A percentile compares a stretch with the other conserved stretches of the same genome.
Evolutionary conservation across 2,888 invertebrate species (phyloP).

Genomic region (Agrilus cyanescens): DNA sequence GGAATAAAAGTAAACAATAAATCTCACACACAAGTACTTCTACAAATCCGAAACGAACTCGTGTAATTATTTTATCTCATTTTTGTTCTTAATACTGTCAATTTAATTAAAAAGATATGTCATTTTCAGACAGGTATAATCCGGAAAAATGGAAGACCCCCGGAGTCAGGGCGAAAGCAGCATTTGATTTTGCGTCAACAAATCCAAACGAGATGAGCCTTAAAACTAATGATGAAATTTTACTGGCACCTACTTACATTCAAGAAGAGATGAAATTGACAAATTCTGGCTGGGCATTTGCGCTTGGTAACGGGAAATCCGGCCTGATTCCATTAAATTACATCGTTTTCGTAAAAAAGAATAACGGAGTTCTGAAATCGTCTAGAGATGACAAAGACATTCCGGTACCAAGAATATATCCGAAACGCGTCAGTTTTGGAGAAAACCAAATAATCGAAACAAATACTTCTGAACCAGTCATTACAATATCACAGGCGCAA

Average conservation of each 20-base stretch:
- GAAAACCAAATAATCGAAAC: conserved; percentile 33
- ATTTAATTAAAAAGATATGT: too few species aligned
- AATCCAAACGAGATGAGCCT: conserved; percentile 68
- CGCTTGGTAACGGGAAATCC: conserved; percentile 43
- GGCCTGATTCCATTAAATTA: conserved; percentile 58
- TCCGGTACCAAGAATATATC: conserved; percentile 7
- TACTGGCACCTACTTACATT: conserved; percentile 71
- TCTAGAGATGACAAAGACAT: conserved; percentile 5
- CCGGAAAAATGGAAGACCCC: conserved; percentile 60
- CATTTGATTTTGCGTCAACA: conserved; percentile 63
- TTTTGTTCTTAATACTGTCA: not conserved
- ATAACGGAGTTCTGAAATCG: conserved; percentile 8
- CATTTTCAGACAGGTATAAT: conserved; percentile 36
- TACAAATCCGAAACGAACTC: too few species aligned
- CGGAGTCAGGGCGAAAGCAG: conserved; percentile 49
- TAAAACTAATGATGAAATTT: conserved; percentile 60
- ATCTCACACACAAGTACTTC: too few species aligned
- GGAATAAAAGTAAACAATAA: not conserved
- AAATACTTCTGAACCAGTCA: conserved; percentile 24
- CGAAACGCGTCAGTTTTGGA: conserved; percentile 34
- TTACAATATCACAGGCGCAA: conserved; percentile 7
- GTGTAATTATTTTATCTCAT: too few species aligned
- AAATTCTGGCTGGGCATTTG: conserved; percentile 59
- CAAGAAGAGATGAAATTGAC: conserved; percentile 54
- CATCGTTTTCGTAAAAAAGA: conserved; percentile 26